Base-by-base conservation (phyloP, 2,888 invertebrate genomes). In the Meiosimyza platycephala region DNA sequence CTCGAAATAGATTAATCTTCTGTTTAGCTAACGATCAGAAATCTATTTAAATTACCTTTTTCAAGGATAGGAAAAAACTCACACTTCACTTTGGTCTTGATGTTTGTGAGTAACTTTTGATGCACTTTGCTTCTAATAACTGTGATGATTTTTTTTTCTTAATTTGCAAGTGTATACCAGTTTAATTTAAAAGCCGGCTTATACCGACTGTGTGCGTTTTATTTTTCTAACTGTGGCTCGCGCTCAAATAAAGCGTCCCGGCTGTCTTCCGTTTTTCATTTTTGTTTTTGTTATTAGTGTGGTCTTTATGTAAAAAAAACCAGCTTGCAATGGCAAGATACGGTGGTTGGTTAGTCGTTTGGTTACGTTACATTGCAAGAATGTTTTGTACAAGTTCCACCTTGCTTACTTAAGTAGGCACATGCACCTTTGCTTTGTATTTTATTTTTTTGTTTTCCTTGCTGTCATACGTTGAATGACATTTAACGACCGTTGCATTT, bases 401-500 rank as follows among this genome's bases (percentile, higher is more conserved):
- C 68, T 68, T 68, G 68, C 59, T 12, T 18, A 40, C 18, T 57
- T n/a, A 50, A n/a, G 15, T 22, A 48, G 47, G 68, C 13, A 18
- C 12, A 22, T 50, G 48, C 59, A 47, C 47, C 15, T 67, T 59
- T 48, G 59, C 13, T 33, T 28, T 47, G 11, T 57, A 12, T 47
- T 52, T 13, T n/a, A 28, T 13, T 33, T 64, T n/a, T 63, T 28
- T 62, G 54, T 22, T 57, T 48, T 62, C 6, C 40, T 40, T 40
- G 40, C 40, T 40, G 40, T 13, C 22, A 47, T 18, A 47, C 18
- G 50, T 22, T 18, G 47, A 6, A 55, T 72, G 62, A 33, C 68
- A 63, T 68, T 69, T 51, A 60, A 63, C 28, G 64, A 69, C 69
- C 69, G 64, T 65, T 69, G 65, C 69, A 65, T 69, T 68, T 72